Base-by-base conservation (phyloP, 2,888 invertebrate species). In the Luperina testacea region DNA sequence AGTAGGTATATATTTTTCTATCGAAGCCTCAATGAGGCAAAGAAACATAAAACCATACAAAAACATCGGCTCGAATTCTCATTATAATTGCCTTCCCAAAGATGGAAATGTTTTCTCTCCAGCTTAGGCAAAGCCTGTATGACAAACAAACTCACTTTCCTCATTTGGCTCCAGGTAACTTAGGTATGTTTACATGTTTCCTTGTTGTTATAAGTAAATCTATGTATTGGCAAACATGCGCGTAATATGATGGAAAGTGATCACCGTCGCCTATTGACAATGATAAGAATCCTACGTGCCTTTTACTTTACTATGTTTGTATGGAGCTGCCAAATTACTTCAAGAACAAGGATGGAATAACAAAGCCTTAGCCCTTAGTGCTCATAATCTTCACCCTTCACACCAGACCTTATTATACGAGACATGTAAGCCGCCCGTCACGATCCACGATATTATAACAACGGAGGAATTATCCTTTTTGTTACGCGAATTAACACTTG, bases 401-500 rank as follows among this genome's bases (percentile, higher is more conserved):
- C 63, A 71, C 59, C 27, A 80, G 63, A 71, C 59, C 63, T 70
- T 78, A 86, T 83, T 77, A 84, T 38, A 79, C 63, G 63, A 72
- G 48, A 77, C 72, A 72, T 76, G 75, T 82, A 67, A 78, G 72
- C 68, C 71, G 75, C 72, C 53, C 64, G 51, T 45, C 77, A 69
- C 9, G 74, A 73, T 51, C 61, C 51, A 78, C 51, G 70, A 77
- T 77, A 70, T 80, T 70, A 68, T 57, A 81, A 87, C 69, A 82
- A 75, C 65, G 67, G 80, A 63, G 75, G 68, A 77, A 83, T 80
- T 75, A 78, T 73, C 80, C 85, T 71, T 80, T 82, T 87, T 77
- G 80, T 74, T 83, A 65, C 57, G 24, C 13, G 38, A 83, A 78
- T 87, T 81, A 83, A 73, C 77, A 80, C 74, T 75, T 68, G 70